Evolutionary conservation across 2,113 vertebrate species (phyloP).

Genomic region (Ranitomeya variabilis): DNA sequence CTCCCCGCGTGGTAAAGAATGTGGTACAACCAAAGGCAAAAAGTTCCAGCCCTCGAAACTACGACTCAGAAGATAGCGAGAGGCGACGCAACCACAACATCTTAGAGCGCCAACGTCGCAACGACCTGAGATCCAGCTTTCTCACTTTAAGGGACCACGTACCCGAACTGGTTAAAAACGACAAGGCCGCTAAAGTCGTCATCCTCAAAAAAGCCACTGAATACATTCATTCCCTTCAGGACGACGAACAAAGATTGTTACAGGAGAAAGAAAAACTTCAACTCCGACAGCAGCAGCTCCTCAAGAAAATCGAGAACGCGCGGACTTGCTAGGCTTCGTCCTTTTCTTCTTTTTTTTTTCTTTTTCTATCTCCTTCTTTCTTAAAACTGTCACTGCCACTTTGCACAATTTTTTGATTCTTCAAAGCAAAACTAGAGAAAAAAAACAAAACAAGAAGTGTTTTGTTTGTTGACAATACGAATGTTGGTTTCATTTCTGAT

Average conservation of each 20-base stretch:
- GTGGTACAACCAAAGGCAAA: conserved; percentile 75
- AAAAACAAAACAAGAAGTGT: conserved; percentile 72
- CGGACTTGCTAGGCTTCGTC: conserved; percentile 91
- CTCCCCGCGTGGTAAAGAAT: conserved; percentile 73
- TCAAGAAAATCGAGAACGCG: conserved; percentile 86
- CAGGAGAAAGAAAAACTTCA: conserved; percentile 90
- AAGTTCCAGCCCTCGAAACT: conserved; percentile 86
- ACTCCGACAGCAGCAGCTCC: conserved; percentile 84
- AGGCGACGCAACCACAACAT: conserved; percentile 97
- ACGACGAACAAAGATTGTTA: conserved; percentile 84
- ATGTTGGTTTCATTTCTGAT: conserved; percentile 97
- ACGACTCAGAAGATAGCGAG: conserved; percentile 96
- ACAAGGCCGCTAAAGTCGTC: conserved; percentile 97
- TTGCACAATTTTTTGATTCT: conserved; percentile 82
- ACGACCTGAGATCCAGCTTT: conserved; percentile 97
- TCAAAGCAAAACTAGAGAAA: conserved; percentile 67
- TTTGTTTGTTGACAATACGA: conserved; percentile 94
- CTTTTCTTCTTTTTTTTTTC: conserved; percentile 60
- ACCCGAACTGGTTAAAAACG: conserved; percentile 92
- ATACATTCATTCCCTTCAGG: conserved; percentile 88
- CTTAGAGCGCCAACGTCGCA: conserved; percentile 93
- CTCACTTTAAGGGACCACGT: conserved; percentile 94
- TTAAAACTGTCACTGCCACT: conserved; percentile 79
- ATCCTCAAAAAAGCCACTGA: conserved; percentile 98
- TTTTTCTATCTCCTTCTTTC: conserved; percentile 36